Base-by-base conservation (phyloP, 2,113 vertebrate species). In the Peromyscus polionotus region DNA sequence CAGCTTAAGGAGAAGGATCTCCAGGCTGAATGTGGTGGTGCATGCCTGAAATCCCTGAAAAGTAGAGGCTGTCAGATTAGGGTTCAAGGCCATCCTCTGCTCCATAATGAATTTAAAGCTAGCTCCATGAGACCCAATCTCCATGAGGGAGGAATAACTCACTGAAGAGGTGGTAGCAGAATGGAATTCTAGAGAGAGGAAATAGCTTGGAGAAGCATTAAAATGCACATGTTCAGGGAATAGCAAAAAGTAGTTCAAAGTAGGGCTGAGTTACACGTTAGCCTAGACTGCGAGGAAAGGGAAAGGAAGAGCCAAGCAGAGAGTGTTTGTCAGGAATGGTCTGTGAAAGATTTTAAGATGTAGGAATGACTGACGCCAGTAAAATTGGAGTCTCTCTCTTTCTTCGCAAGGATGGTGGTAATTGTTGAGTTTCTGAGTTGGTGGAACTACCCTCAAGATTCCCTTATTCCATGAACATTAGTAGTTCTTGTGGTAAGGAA, bases 401-500 rank as follows among this genome's bases (percentile, higher is more conserved):
- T 94, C 61, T 88, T 87, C 63, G 95, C 72, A 79, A 94, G 95
- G 57, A 88, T 96, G 77, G 68, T 94, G 75, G n/a, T 83, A 79
- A 85, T 87, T 95, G 91, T 73, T 92, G 57, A 93, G 57, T 63
- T 89, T 96, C 83, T 91, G 33, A 88, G 17, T 57, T 7, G 11
- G 36, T 93, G 26, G 42, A 97, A 96, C 94, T 96, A 95, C 91
- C 86, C 95, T 48, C 51, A 94, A 93, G 87, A 68, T 70, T 91
- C 57, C 68, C 28, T 97, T 97, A 95, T 97, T 95, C 86, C 91
- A 2, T 98, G 90, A 97, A 96, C 98, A 96, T 73, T 87, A 24
- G 93, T 97, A 87, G 97, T 98, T 95, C 93, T 94, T 97, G 90
- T 94, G 98, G 97, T 91, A 0, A 63, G 95, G 93, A 98, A 98